phyloP scores from a whole-genome alignment of 2,797 vertebrate species.

The Triplophysa yarkandensis region DNA sequence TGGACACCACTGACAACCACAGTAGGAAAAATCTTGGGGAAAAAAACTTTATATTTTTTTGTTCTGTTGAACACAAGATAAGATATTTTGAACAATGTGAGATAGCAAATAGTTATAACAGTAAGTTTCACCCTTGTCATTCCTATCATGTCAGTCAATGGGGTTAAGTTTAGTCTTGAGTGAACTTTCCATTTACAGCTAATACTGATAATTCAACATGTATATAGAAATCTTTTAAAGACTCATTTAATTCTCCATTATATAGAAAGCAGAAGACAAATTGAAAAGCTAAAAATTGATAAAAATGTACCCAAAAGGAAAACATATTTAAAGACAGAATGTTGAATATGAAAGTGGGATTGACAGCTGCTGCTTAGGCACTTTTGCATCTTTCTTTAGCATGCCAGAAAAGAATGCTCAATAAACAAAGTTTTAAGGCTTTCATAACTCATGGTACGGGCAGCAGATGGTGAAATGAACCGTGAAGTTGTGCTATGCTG shows the following conservation, averaged over 20 bases:
- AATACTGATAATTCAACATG: too few relatives aligned
- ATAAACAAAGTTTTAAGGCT: slow-evolving; percentile 41
- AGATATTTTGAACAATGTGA: too few relatives aligned
- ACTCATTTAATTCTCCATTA: not conserved
- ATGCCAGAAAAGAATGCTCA: slow-evolving; percentile 14
- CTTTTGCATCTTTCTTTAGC: slow-evolving; percentile 23
- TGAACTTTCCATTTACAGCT: too few relatives aligned
- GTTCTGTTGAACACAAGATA: too few relatives aligned
- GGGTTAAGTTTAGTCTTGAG: too few relatives aligned
- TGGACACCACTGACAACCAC: too few relatives aligned
- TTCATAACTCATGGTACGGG: slow-evolving; percentile 40
- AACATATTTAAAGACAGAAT: not conserved
- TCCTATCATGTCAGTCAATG: too few relatives aligned
- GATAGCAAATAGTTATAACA: too few relatives aligned
- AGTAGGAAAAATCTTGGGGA: too few relatives aligned
- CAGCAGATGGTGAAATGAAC: slow-evolving; percentile 27
- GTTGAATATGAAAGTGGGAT: not conserved
- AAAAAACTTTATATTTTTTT: too few relatives aligned
- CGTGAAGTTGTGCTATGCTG: slow-evolving; percentile 5
- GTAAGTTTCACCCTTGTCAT: too few relatives aligned
- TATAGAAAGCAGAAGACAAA: not conserved
- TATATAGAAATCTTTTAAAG: not conserved
- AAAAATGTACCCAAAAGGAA: not conserved
- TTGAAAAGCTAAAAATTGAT: not conserved
- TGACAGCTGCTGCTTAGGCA: slow-evolving; percentile 23